Evolutionary conservation across 2,113 vertebrate species (phyloP).

Genomic region (Perccottus glenii): DNA sequence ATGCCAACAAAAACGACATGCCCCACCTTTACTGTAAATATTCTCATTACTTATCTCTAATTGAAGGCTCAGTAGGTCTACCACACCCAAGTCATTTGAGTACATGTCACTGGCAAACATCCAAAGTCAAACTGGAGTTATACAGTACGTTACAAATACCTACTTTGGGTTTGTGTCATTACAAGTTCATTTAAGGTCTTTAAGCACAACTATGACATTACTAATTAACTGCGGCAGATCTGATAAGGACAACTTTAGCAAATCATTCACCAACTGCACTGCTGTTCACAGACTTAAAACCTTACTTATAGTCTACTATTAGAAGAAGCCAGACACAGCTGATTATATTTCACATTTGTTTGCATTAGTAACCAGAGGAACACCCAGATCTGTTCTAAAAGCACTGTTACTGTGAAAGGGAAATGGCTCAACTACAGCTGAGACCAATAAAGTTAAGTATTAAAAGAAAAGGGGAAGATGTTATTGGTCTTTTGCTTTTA

Average conservation of each 20-base stretch:
- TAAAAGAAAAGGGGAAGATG: too few species aligned
- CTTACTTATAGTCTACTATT: not conserved
- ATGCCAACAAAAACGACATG: too few species aligned
- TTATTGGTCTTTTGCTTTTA: too few species aligned
- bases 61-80: not conserved
- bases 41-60: not conserved
- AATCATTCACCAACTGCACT: constrained; percentile 16
- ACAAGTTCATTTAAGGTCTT: constrained; percentile 5
- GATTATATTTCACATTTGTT: constrained; percentile 1
- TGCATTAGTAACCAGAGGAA: not conserved
- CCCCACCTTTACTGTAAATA: not conserved
- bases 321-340: not conserved
- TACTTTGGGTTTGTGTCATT: not conserved
- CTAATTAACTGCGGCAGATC: constrained; percentile 23
- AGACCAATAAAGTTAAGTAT: too few species aligned
- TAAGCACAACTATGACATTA: constrained; percentile 4
- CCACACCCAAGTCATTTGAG: constrained; percentile 2
- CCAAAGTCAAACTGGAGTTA: not conserved
- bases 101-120: not conserved
- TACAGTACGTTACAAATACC: not conserved
- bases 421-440: too few species aligned
- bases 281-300: constrained; percentile 1
- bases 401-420: too few species aligned
- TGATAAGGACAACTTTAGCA: not conserved
- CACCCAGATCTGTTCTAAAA: too few species aligned